A percentile compares a stretch with the other conserved stretches of the same genome.
These are phyloP conservation scores for Lytechinus pictus DNA, from an alignment of 35 echinoderm and acorn worm species.

Conservation along the genomic window DNA sequence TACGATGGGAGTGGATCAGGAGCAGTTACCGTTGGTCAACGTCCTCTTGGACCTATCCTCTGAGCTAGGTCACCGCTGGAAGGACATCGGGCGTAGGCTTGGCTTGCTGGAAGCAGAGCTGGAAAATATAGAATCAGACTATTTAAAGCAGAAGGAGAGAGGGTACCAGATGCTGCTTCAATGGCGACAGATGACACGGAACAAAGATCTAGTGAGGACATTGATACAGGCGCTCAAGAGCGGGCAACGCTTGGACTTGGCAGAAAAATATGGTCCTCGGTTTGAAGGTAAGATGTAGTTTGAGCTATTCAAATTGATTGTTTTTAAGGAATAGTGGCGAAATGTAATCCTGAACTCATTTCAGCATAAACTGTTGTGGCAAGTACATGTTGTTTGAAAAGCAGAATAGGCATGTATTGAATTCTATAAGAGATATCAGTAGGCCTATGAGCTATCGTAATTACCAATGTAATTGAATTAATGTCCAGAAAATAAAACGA, in stretches of 20 bases:
- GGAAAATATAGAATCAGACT: slow-evolving; percentile 41
- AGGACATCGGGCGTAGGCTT: slow-evolving; percentile 16
- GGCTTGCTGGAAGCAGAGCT: slow-evolving; percentile 13
- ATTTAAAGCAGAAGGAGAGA: background rate
- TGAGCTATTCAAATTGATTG: too few species aligned
- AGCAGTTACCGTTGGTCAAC: background rate
- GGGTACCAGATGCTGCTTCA: slow-evolving; percentile 48
- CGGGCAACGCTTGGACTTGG: background rate
- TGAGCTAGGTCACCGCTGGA: slow-evolving; percentile 50
- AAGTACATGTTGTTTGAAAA: too few species aligned
- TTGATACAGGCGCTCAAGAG: background rate
- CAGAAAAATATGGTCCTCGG: background rate
- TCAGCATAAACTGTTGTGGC: too few species aligned
- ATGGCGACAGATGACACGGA: background rate
- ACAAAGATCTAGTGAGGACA: background rate
- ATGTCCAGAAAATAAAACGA: too few species aligned
- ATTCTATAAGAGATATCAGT: too few species aligned
- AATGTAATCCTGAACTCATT: too few species aligned
- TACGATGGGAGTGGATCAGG: background rate
- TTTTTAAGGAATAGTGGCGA: too few species aligned
- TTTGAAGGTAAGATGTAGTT: slow-evolving; percentile 20
- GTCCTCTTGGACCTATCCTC: slow-evolving; percentile 23
- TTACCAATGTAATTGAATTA: too few species aligned
- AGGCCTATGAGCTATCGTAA: too few species aligned
- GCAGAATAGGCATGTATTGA: too few species aligned